These are phyloP conservation scores for Erynnis tages DNA, from an alignment of 2,888 invertebrate species.

Conservation along the genomic window DNA sequence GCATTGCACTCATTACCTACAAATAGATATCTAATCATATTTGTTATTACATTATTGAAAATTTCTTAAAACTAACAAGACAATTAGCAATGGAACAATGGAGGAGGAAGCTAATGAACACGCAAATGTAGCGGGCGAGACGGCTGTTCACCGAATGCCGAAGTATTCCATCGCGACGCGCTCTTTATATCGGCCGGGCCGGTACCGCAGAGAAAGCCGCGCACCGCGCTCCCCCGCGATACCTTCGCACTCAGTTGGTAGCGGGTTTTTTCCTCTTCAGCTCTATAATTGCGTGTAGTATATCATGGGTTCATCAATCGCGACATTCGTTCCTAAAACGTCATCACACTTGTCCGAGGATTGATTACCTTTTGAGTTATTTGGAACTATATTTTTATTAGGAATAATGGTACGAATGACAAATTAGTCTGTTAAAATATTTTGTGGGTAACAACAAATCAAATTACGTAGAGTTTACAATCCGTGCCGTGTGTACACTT, in stretches of 20 bases:
- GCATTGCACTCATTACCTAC: constrained; percentile 70
- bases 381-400: neutral
- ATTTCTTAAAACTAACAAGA: constrained; percentile 56
- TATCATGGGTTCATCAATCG: constrained; percentile 71
- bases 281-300: constrained; percentile 69
- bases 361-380: neutral
- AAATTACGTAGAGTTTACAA: constrained; percentile 3
- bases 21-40: constrained; percentile 64
- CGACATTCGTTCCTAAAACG: constrained; percentile 52
- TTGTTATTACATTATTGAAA: constrained; percentile 65
- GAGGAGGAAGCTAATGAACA: constrained; percentile 50
- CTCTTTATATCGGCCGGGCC: constrained; percentile 75
- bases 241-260: constrained; percentile 59
- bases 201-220: constrained; percentile 72
- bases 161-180: constrained; percentile 73
- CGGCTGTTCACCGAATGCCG: constrained; percentile 80
- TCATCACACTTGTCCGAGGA: constrained; percentile 35
- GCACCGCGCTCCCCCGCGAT: constrained; percentile 64
- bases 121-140: constrained; percentile 73
- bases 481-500: constrained; percentile 2
- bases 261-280: constrained; percentile 81
- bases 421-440: neutral
- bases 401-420: neutral
- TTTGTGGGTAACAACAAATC: neutral
- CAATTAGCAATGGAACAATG: constrained; percentile 46